These are phyloP conservation scores for Trachurus trachurus DNA, from an alignment of 2,797 vertebrate species.

Conservation along the genomic window DNA sequence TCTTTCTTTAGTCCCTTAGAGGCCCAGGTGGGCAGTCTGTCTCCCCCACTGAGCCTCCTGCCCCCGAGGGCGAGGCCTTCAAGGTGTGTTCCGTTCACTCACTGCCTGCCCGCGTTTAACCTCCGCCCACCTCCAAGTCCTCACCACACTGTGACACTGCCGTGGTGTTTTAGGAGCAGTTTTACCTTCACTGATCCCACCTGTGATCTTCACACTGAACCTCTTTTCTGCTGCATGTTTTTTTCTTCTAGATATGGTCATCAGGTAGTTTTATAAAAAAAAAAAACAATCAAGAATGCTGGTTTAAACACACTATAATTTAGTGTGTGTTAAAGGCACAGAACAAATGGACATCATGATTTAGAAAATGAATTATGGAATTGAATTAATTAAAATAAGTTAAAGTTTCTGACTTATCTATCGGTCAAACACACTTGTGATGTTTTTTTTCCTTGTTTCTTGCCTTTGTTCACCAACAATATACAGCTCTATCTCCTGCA, in stretches of 20 bases:
- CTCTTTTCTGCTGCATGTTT: slow-evolving; percentile 44
- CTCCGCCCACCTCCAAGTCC: background rate
- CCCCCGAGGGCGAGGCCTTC: slow-evolving; percentile 89
- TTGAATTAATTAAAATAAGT: too few relatives aligned
- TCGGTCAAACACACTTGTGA: too few relatives aligned
- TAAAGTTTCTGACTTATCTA: too few relatives aligned
- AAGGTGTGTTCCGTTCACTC: slow-evolving; percentile 90
- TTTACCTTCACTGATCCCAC: background rate
- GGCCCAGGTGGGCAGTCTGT: slow-evolving; percentile 91
- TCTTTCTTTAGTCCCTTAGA: slow-evolving; percentile 91
- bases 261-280: background rate
- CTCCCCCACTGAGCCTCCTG: slow-evolving; percentile 88
- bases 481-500: too few relatives aligned
- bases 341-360: too few relatives aligned
- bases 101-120: slow-evolving; percentile 74
- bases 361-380: too few relatives aligned
- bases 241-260: background rate
- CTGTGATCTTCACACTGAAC: slow-evolving; percentile 14
- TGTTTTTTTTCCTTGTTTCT: too few relatives aligned
- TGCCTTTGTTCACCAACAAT: too few relatives aligned
- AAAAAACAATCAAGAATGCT: background rate
- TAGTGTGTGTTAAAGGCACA: too few relatives aligned
- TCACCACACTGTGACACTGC: too few relatives aligned
- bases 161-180: background rate
- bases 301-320: too few relatives aligned